phyloP scores from a whole-genome alignment of 2,888 invertebrate species.

The Dolichopus griseipennis region DNA sequence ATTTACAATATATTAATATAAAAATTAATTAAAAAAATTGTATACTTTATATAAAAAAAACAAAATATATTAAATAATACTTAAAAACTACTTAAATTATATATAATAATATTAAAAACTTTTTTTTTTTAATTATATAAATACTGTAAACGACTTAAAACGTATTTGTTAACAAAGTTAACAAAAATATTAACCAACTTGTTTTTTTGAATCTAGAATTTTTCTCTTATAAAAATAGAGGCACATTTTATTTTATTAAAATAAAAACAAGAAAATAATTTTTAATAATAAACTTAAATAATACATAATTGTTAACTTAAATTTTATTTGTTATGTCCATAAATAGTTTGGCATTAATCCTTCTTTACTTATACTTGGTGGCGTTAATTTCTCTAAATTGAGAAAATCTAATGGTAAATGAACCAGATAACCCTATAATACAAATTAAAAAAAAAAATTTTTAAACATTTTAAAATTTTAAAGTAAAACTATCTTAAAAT shows the following conservation, averaged over 20 bases:
- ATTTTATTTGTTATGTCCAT: conserved; percentile 61
- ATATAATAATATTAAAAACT: too few relatives aligned
- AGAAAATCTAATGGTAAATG: conserved; percentile 83
- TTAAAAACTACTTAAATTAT: too few relatives aligned
- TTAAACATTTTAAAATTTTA: neutral
- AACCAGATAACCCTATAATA: conserved; percentile 69
- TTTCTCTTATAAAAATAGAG: neutral
- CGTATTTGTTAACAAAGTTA: too few relatives aligned
- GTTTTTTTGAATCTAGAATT: too few relatives aligned
- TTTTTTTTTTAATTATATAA: too few relatives aligned
- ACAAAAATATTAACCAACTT: too few relatives aligned
- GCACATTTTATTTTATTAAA: neutral
- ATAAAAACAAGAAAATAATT: neutral
- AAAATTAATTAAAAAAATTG: too few relatives aligned
- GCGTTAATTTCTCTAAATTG: conserved; percentile 75
- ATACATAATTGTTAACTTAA: neutral
- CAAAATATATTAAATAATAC: too few relatives aligned
- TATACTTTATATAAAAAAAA: too few relatives aligned
- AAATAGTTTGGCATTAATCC: conserved; percentile 85
- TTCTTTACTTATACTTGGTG: conserved; percentile 75
- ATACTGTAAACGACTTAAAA: too few relatives aligned
- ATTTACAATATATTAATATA: too few relatives aligned
- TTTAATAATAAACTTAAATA: neutral
- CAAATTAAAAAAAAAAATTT: conserved; percentile 12
- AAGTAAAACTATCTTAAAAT: neutral